Conservation (phyloP, 2,113 vertebrate genomes). For the Nematolebias whitei region DNA sequence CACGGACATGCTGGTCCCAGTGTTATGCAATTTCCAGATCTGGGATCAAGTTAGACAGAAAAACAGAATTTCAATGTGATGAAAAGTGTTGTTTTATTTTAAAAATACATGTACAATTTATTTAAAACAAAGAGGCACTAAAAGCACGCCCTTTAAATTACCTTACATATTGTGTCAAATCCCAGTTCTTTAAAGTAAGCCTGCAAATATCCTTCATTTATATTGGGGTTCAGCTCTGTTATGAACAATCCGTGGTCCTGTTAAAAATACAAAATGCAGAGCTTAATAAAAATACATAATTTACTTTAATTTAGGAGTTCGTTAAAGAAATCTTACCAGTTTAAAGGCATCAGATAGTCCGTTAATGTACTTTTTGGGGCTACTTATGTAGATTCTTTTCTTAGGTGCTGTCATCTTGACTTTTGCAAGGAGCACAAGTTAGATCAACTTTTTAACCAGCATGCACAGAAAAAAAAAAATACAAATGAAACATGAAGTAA, state of each 20-base stretch:
- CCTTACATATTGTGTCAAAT: constrained; percentile 49
- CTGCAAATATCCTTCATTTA: constrained; percentile 52
- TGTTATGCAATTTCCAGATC: constrained; percentile 30
- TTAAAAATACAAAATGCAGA: constrained; percentile 2
- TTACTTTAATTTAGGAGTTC: background rate
- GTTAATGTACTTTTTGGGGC: constrained; percentile 38
- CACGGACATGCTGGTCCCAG: background rate
- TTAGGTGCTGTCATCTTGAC: background rate
- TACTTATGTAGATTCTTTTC: constrained; percentile 31
- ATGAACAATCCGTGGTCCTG: constrained; percentile 67
- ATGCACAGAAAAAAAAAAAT: background rate
- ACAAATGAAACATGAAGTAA: background rate
- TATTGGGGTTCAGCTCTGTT: constrained; percentile 42
- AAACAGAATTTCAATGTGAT: background rate
- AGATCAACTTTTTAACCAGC: no score
- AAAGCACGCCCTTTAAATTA: constrained; percentile 24
- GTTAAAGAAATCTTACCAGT: constrained; percentile 46
- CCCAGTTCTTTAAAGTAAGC: constrained; percentile 65
- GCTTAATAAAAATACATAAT: background rate
- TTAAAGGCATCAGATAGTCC: constrained; percentile 29
- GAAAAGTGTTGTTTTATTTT: no score
- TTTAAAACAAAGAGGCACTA: background rate
- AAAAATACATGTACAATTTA: no score
- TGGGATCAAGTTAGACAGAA: constrained; percentile 20
- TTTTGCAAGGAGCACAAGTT: constrained; percentile 5